Evolutionary conservation across 2,797 vertebrate species (phyloP), one percentile per base, ranked within the genome.

Genomic region (Uromys caudimaculatus): DNA sequence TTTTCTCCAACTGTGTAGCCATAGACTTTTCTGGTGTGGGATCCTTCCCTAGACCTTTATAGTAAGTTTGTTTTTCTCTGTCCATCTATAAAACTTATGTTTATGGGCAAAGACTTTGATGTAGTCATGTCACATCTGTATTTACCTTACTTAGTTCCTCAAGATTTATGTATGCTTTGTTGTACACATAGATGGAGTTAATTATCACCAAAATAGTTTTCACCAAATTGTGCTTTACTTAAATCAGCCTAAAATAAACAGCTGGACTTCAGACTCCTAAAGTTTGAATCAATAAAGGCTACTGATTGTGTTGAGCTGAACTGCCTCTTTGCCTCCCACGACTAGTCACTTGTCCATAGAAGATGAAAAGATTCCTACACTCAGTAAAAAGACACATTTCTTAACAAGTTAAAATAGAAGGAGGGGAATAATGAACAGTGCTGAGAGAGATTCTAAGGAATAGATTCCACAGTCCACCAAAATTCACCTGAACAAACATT

Each of bases 301-400:
- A 17, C 27, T 81, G 54, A 58, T 12, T 38, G 2, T 41, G n/a
- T 27, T 41, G 24, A 60, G n/a, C 27, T 27, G 58, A 60, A 41
- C 24, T 38, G 24, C 2, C 24, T 60, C 10, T 7, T 17, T 41
- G n/a, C 24, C 3, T 17, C 56, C 27, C 8, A 29, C 60, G 54
- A 16, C 13, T 29, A 3, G 24, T 60, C 24, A 29, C 3, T 17
- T 29, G 38, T 13, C 23, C n/a, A 82, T 41, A n/a, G 27, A 82
- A 3, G 1, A 16, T 60, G 13, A 1, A 29, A n/a, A 58, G 56
- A 29, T 13, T 2, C 23, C 4, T 5, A 16, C 0, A 60, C 24
- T 60, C 21, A 81, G 12, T 38, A 58, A 58, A 54, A 81, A 56
- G 38, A 12, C 12, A 16, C 23, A 38, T 56, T 38, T 9, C 6